Base-by-base conservation (phyloP, 1,140 invertebrate genomes). In the Proales similis region DNA sequence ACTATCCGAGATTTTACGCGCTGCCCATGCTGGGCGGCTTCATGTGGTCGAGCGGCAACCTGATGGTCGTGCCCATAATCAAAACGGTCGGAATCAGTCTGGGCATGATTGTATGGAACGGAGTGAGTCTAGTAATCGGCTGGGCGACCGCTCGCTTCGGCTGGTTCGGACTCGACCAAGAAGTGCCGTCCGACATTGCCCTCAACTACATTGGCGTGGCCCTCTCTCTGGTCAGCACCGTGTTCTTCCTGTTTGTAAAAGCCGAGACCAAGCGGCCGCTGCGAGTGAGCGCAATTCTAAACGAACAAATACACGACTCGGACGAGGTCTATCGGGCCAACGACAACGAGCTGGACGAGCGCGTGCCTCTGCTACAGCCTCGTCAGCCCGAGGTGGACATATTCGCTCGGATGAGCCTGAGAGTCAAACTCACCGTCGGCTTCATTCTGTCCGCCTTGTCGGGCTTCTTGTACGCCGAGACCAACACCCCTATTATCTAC, bases 101-200 rank as follows among this genome's bases (percentile, higher is more conserved):
- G 3, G 76, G 76, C 1, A 64, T 78, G 42, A 73, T 76, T 63
- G 68, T 77, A 14, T 78, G 76, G 76, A 72, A 69, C 7, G 69
- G 71, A 29, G 65, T 70, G 33, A 74, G 73, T 49, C 67, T 77
- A n/a, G 64, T 77, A 5, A 68, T 66, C 64, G 76, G 76, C 32
- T 67, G 66, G 66, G 66, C 66, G 0, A 63, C 27, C 57, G 66
- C 42, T 47, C 64, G 66, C 47, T 57, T 63, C 29, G 47, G 62
- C 19, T 45, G 22, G 1, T 43, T 57, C 17, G 62, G 38, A 7
- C 22, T 57, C 1, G 30, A 51, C 9, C 7, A 26, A 12, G 26
- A 63, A 14, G 24, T 51, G 26, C 62, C 62, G 24, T 43, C 33
- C 4, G 51, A 42, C 9, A 12, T 22, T n/a, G 29, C 12, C 6